Percentiles rank a stretch among this genome's conserved stretches.
Evolutionary conservation across 2,888 invertebrate species (phyloP).

Genomic region (Campopleginae sp.): DNA sequence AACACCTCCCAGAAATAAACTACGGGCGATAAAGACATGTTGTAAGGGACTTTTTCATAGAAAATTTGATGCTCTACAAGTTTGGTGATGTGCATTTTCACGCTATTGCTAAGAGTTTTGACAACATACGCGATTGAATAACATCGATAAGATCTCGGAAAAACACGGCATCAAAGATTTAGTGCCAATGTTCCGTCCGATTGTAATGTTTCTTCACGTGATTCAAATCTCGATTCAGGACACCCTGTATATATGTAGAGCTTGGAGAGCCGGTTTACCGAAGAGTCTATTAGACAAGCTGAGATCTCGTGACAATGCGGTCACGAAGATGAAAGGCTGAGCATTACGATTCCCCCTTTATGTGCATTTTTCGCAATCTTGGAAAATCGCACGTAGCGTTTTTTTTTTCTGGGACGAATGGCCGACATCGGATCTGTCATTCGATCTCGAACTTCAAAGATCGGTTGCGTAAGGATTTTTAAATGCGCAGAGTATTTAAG

Average conservation of each 20-base stretch:
- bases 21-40: not conserved
- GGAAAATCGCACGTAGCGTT: not conserved
- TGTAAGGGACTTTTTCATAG: not conserved
- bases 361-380: conserved; percentile 13
- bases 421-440: not conserved
- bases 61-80: not conserved
- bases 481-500: not conserved
- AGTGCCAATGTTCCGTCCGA: not conserved
- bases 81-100: not conserved
- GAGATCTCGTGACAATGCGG: conserved; percentile 67
- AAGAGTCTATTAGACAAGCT: conserved; percentile 53
- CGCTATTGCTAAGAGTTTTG: not conserved
- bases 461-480: not conserved
- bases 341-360: conserved; percentile 33
- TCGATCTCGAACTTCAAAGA: not conserved
- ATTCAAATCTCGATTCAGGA: not conserved
- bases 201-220: not conserved
- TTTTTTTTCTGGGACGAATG: conserved; percentile 15
- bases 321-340: conserved; percentile 64
- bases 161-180: not conserved
- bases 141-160: not conserved
- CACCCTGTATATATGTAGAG: conserved; percentile 6
- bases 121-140: not conserved
- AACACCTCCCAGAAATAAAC: not conserved
- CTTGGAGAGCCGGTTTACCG: conserved; percentile 11